Conservation (phyloP, 2,113 vertebrate species). For the Campylomormyrus numenius region DNA sequence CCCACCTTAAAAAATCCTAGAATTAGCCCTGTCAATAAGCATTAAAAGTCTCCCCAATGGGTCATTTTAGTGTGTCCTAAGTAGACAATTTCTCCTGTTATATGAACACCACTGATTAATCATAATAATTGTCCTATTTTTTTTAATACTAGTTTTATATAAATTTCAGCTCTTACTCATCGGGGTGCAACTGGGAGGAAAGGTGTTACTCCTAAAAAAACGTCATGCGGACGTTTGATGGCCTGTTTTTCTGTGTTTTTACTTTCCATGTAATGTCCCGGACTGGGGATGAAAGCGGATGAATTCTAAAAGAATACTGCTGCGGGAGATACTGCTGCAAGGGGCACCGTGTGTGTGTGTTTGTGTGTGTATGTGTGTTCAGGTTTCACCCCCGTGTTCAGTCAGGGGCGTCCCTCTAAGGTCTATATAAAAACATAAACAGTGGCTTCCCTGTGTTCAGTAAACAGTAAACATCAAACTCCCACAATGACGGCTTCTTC, state of each 20-base stretch:
- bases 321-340: neutral
- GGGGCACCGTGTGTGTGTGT: neutral
- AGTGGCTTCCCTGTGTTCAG: neutral
- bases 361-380: neutral
- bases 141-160: neutral
- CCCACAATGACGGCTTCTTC: neutral
- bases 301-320: neutral
- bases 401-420: neutral
- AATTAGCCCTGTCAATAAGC: neutral
- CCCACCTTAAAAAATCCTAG: neutral
- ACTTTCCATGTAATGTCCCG: neutral
- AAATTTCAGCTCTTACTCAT: neutral
- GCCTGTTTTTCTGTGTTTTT: neutral
- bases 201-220: neutral
- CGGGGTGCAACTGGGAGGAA: neutral
- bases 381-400: neutral
- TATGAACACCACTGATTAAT: neutral
- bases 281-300: neutral
- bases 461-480: constrained; percentile 30
- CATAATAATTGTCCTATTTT: neutral
- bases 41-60: neutral
- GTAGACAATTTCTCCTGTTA: neutral
- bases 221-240: neutral
- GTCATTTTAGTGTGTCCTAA: neutral
- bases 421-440: neutral